phyloP scores from a whole-genome alignment of 1,140 invertebrate genomes.

The Hypsibius dujardini region DNA sequence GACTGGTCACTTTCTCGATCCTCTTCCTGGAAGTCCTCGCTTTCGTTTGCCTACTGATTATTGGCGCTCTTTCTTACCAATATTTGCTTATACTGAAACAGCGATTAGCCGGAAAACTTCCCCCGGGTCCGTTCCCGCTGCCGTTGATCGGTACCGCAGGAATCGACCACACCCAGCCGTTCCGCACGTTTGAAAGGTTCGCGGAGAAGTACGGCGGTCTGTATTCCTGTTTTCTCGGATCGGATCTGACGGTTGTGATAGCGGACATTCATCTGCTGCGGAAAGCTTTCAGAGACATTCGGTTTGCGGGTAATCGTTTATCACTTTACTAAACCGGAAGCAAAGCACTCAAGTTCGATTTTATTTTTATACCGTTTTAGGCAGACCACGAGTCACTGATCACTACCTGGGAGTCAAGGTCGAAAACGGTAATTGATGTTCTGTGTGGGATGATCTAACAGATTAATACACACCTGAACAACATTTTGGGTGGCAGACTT shows the following conservation, averaged over 20 bases:
- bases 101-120: neutral
- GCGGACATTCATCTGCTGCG: slow-evolving; percentile 64
- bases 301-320: slow-evolving; percentile 45
- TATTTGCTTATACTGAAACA: neutral
- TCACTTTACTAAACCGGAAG: no score
- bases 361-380: no score
- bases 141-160: slow-evolving; percentile 6
- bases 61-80: slow-evolving; percentile 10
- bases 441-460: neutral
- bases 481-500: no score
- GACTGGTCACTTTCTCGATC: no score
- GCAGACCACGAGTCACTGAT: slow-evolving; percentile 59
- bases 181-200: slow-evolving; percentile 33
- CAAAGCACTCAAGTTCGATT: no score
- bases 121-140: neutral
- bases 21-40: no score
- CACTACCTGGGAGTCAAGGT: slow-evolving; percentile 64
- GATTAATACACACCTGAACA: neutral
- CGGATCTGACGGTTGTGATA: slow-evolving; percentile 59
- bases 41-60: neutral
- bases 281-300: slow-evolving; percentile 59
- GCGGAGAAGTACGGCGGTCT: slow-evolving; percentile 56
- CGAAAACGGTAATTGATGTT: slow-evolving; percentile 47
- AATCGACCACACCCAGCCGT: slow-evolving; percentile 8
- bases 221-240: slow-evolving; percentile 59